phyloP scores from a whole-genome alignment of 2,797 vertebrate genomes.

The Pyrocephalus nanus region DNA sequence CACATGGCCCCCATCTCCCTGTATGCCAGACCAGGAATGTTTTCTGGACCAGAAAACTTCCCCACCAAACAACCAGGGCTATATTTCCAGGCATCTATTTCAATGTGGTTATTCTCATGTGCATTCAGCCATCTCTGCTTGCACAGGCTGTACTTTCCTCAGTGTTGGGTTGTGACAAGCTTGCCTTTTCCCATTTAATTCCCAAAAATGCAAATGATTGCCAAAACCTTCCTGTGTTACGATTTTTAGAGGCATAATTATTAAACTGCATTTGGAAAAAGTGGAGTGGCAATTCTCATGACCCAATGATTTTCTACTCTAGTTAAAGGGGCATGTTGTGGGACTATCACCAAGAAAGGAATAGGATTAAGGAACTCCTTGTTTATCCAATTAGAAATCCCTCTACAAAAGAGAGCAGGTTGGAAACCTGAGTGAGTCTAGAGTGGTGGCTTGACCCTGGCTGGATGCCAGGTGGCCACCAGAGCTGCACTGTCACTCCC shows the following conservation, averaged over 20 bases:
- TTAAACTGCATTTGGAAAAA: not conserved
- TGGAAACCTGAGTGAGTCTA: not conserved
- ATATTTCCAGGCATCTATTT: constrained; percentile 27
- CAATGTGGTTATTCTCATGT: not conserved
- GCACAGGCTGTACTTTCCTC: not conserved
- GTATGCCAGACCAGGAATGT: not conserved
- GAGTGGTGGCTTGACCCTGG: not conserved
- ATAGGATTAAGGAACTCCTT: not conserved
- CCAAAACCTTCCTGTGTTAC: accelerated
- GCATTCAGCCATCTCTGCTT: not conserved
- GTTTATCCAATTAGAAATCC: not conserved
- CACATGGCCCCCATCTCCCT: not conserved
- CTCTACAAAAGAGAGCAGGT: not conserved
- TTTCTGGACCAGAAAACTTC: constrained; percentile 33
- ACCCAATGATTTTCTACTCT: not conserved
- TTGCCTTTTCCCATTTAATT: not conserved
- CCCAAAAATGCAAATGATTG: not conserved
- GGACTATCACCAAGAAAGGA: not conserved
- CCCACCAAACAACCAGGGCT: constrained; percentile 12
- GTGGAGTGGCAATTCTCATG: not conserved
- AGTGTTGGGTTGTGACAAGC: not conserved
- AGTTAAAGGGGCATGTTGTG: not conserved
- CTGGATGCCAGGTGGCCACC: not conserved
- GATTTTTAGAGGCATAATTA: not conserved
- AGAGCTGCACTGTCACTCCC: not conserved